Base-by-base conservation (phyloP, 2,888 invertebrate species). In the Ormyrus rosae region DNA sequence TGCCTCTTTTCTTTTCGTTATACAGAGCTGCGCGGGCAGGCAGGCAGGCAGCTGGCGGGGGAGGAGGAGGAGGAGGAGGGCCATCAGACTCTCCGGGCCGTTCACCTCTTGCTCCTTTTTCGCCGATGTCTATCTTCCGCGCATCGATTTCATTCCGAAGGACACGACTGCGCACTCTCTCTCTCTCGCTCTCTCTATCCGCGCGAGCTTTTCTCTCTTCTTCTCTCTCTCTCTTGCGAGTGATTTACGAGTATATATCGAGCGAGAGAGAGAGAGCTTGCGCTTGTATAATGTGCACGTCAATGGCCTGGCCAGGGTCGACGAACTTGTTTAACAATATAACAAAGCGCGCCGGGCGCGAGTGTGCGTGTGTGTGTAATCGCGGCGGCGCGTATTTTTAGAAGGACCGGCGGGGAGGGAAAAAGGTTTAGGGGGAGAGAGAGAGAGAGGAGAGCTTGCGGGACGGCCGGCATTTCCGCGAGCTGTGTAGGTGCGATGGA, bases 251-350 rank as follows among this genome's bases (percentile, higher is more conserved):
- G 34, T 34, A 34, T 34, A 34, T 34, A 34, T 34, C 34, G 34
- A 34, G 34, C 34, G 19, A 19, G 19, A 19, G 19, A 19, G 34
- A 4, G 34, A 34, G 34, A 34, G 34, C 34, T 34, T 34, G 34
- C 34, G 34, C 34, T 34, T 34, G 34, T 34, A 34, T 34, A 34
- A 34, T 67, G 48, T 55, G 64, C 72, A 13, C 55, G 68, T 13
- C 65, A 51, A 51, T 67, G 53, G 34, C 2, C 6, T 6, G 10
- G 34, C 5, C 6, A 11, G 58, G 79, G 79, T 74, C 73, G 63
- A 64, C 34, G 79, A 79, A 64, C 79, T 74, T 48, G 56, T 67
- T 68, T 56, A 58, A 69, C 63, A 55, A 68, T 69, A 34, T 78
- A 78, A 78, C 68, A 68, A 69, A 68, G 61, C 61, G 34, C 34